Base-by-base conservation (phyloP, 2,888 invertebrate genomes). In the Tanytarsus gracilentus region DNA sequence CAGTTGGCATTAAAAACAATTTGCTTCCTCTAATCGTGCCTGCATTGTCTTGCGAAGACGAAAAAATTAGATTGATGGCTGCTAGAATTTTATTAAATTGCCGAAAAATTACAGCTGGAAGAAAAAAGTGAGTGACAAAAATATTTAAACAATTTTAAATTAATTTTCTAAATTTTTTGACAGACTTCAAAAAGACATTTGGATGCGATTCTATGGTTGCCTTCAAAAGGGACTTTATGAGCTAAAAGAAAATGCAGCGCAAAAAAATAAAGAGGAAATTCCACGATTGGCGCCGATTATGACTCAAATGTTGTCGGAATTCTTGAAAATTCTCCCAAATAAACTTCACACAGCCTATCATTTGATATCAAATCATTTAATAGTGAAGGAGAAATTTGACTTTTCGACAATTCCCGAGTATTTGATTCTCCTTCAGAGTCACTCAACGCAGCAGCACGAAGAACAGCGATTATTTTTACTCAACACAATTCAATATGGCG, bases 381-480 rank as follows among this genome's bases (percentile, higher is more conserved):
- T 86, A 67, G 83, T 88, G 2, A 92, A 90, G 71, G 83, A 86
- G 9, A 78, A 79, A 7, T 78, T 93, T 14, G 84, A 92, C 68
- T 75, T 93, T 14, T 78, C 80, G 11, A 79, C 83, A 3, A 84
- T 95, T n/a, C 95, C 95, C 0, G 94, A 95, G 69, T 85, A 94
- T 68, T 82, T 90, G 62, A 84, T 86, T 56, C 79, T 94, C 33
- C 85, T 94, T 68, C 86, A 89, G 69, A 90, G 88, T 63, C 79
- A 84, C 8, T 86, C 88, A 61, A 77, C 88, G 0, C 80, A 85
- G 65, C 80, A 85, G 65, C 78, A 81, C 59, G 77, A 79, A 18
- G 78, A 79, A 0, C 84, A 89, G 66, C 77, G 88, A 48, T 74
- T 77, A 25, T 96, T 94, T 83, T 84, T 93, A 30, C 74, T 95